Evolutionary conservation across 2,888 invertebrate species (phyloP).

Genomic region (Chrysolina americana): DNA sequence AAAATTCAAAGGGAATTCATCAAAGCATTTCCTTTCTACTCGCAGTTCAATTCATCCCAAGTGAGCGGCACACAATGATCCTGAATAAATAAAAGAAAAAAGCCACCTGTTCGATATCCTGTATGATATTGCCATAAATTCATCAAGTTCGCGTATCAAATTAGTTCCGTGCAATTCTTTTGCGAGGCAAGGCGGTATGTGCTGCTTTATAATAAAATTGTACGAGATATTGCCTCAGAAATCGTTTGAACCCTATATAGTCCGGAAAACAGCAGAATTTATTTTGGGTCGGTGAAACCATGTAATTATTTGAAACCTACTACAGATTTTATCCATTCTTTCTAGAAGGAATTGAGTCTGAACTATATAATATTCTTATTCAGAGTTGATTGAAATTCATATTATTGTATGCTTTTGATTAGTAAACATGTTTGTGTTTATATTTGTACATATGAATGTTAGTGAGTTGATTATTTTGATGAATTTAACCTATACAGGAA

Average conservation of each 20-base stretch:
- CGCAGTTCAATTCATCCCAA: neutral
- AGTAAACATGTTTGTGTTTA: no score
- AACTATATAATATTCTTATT: no score
- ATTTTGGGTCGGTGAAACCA: neutral
- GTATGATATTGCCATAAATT: neutral
- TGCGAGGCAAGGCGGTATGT: neutral
- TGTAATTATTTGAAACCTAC: no score
- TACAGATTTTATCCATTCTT: no score
- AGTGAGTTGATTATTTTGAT: no score
- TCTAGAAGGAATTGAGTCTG: no score
- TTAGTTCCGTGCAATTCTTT: neutral
- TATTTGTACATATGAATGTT: no score
- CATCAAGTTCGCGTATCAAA: neutral
- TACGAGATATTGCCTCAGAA: neutral
- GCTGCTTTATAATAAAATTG: neutral
- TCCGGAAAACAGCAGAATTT: neutral
- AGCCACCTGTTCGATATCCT: neutral
- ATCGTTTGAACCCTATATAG: neutral
- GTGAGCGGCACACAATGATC: neutral
- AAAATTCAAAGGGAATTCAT: constrained; percentile 6
- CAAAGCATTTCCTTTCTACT: neutral
- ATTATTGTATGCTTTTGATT: no score
- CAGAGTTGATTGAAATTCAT: no score
- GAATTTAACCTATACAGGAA: no score
- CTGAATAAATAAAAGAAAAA: neutral